Conservation (phyloP, 2,113 vertebrate species). For the Thinocorus orbignyianus region DNA sequence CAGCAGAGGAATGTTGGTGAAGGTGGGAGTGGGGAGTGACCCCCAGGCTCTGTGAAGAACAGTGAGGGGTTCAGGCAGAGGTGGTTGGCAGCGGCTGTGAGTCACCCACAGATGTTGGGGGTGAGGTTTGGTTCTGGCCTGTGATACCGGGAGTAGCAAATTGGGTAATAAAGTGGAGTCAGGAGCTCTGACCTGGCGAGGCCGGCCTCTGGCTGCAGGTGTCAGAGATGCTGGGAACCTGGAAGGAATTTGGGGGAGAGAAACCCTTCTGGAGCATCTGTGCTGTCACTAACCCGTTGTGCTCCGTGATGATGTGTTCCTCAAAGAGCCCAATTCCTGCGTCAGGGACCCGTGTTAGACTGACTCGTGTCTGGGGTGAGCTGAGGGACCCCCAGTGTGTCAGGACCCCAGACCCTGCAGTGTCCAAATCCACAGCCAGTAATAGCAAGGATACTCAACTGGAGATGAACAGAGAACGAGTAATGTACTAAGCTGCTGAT, state of each 20-base stretch:
- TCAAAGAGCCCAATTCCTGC: accelerated
- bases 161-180: not conserved
- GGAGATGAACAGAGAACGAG: not conserved
- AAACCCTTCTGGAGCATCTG: accelerated
- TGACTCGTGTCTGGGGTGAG: accelerated
- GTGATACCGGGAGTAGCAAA: not conserved
- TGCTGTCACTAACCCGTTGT: not conserved
- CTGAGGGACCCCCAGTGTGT: accelerated
- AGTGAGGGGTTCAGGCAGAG: not conserved
- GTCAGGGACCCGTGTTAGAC: not conserved
- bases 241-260: not conserved
- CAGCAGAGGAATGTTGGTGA: not conserved
- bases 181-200: not conserved
- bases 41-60: not conserved
- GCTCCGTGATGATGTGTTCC: not conserved
- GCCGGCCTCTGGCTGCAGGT: not conserved
- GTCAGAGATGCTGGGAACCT: not conserved
- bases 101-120: not conserved
- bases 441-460: not conserved
- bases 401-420: not conserved
- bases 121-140: not conserved
- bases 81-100: accelerated
- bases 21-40: not conserved
- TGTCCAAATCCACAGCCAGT: not conserved
- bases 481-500: not conserved